These are phyloP conservation scores for Holotrichia oblita DNA, from an alignment of 1,140 invertebrate genomes.

Conservation along the genomic window DNA sequence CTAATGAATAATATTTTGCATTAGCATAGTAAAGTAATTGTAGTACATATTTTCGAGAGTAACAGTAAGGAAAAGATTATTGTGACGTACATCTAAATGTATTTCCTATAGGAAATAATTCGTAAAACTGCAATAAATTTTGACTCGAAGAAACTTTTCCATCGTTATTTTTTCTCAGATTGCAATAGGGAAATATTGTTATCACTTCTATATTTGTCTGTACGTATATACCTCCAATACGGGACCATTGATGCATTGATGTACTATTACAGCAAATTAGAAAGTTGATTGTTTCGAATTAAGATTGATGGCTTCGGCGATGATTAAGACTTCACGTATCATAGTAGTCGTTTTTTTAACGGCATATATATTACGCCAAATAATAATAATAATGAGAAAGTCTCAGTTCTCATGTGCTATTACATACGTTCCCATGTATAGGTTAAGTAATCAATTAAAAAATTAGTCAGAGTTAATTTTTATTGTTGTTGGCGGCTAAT, in stretches of 20 bases:
- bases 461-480: slow-evolving; percentile 2
- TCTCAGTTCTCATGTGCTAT: not conserved
- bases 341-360: not conserved
- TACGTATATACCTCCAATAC: not conserved
- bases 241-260: not conserved
- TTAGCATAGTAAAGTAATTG: too few relatives aligned
- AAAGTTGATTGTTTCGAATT: slow-evolving; percentile 31
- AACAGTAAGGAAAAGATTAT: too few relatives aligned
- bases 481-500: not conserved
- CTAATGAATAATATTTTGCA: too few relatives aligned
- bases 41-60: too few relatives aligned
- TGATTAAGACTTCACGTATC: not conserved
- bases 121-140: too few relatives aligned
- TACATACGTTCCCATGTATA: not conserved
- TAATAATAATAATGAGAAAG: slow-evolving; percentile 25
- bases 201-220: not conserved
- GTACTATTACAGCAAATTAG: slow-evolving; percentile 15
- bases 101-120: too few relatives aligned
- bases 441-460: slow-evolving; percentile 34
- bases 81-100: too few relatives aligned
- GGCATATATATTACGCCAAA: slow-evolving; percentile 19
- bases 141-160: too few relatives aligned
- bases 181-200: not conserved
- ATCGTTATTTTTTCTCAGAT: too few relatives aligned
- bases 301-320: slow-evolving; percentile 8